These are phyloP conservation scores for Drosophila chauvacae DNA, from an alignment of 1,140 invertebrate genomes.

Conservation along the genomic window DNA sequence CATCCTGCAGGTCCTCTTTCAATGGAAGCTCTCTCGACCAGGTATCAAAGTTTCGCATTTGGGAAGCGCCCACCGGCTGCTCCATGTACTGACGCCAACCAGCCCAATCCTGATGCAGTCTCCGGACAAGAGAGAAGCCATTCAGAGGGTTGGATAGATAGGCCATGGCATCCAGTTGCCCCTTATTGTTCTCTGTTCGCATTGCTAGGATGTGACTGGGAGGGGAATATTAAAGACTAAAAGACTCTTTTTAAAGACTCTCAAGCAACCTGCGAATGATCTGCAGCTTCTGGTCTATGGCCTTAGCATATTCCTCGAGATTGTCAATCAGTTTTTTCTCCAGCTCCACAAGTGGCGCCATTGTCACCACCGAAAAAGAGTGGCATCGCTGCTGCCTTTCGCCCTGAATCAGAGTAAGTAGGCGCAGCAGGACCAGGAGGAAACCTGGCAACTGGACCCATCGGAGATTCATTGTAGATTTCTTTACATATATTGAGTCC, in stretches of 20 bases:
- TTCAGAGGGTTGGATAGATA: constrained; percentile 68
- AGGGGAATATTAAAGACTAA: constrained; percentile 65
- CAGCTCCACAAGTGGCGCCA: constrained; percentile 93
- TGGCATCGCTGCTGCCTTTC: neutral
- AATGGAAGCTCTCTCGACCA: constrained; percentile 90
- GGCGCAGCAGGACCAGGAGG: neutral
- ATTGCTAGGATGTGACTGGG: constrained; percentile 30
- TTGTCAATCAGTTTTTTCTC: constrained; percentile 93
- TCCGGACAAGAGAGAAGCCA: constrained; percentile 52
- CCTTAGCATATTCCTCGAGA: constrained; percentile 90
- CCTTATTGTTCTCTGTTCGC: constrained; percentile 89
- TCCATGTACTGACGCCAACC: constrained; percentile 49
- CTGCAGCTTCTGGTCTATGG: constrained; percentile 46
- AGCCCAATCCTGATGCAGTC: constrained; percentile 59
- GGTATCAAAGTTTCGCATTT: constrained; percentile 87
- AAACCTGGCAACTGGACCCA: neutral
- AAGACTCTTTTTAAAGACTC: constrained; percentile 86
- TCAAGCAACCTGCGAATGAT: constrained; percentile 38
- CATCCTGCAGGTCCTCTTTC: constrained; percentile 94
- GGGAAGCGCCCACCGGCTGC: constrained; percentile 64
- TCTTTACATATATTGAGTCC: neutral
- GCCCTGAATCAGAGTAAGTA: constrained; percentile 88
- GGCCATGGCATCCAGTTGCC: constrained; percentile 87
- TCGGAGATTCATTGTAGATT: constrained; percentile 86
- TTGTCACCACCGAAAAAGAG: constrained; percentile 91